Base-by-base conservation (phyloP, 2,797 vertebrate genomes). In the Rhynchonycteris naso region DNA sequence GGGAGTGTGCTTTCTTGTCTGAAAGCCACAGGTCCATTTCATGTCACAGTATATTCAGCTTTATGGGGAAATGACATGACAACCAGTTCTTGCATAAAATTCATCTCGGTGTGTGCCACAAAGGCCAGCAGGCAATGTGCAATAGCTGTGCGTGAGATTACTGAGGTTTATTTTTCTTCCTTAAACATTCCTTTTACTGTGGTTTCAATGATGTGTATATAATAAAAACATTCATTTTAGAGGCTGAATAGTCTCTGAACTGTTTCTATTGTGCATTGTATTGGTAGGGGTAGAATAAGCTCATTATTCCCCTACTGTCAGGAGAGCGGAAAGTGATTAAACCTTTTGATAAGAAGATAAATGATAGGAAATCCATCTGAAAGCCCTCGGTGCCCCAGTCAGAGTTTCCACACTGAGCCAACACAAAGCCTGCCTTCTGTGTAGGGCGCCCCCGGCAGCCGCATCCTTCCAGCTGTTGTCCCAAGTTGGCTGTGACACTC, bases 341-440 rank as follows among this genome's bases (percentile, higher is more conserved):
- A 97, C 88, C 97, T 94, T 97, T 97, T 97, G 97, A 96, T 97
- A 96, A 97, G 94, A 97, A 97, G 96, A 97, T 97, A 97, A 97
- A 97, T 97, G 97, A 97, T 97, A 97, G 96, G 96, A 97, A 97
- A 96, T 95, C 93, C 94, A 91, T 96, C 88, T 93, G 91, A 97
- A 97, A 97, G 97, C 93, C 65, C 1, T 4, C 71, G 54, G 38
- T 54, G 38, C 86, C 52, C 1, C 4, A 85, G 94, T 91, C 81
- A 81, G 94, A 92, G 33, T 93, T 85, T 97, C 95, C 95, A 92
- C 74, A 47, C 8, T 1, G 71, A 84, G 59, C 63, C 14, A 26
- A 72, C 87, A 97, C 96, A 97, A 97, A 97, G 97, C 94, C 86
- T 50, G 71, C 96, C 96, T 97, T 97, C 93, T 97, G 88, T 81